Percentiles rank a stretch among this genome's conserved stretches.
Conservation (phyloP, 1,140 invertebrate species). For the Calephelis nemesis region DNA sequence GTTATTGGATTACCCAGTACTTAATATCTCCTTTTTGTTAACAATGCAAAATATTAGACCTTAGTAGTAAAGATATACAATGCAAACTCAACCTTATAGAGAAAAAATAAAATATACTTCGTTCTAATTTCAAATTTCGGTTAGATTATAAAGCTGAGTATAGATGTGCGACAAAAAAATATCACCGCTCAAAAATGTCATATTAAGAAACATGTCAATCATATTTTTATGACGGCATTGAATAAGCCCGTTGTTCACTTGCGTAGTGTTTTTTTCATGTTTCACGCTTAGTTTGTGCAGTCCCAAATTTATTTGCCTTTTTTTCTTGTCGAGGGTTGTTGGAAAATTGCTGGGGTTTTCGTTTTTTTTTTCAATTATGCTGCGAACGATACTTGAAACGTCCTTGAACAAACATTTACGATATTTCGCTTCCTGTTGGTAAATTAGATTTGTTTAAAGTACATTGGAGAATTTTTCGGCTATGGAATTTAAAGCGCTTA, state of each 20-base stretch:
- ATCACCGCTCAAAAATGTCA: conserved; percentile 76
- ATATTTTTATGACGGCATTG: conserved; percentile 74
- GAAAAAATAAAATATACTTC: conserved; percentile 23
- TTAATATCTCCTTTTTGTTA: conserved; percentile 69
- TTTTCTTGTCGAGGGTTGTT: conserved; percentile 49
- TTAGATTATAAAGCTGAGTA: conserved; percentile 35
- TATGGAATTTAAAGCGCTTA: conserved; percentile 2
- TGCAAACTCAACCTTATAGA: conserved; percentile 19
- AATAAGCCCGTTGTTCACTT: conserved; percentile 71
- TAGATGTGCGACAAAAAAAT: conserved; percentile 72
- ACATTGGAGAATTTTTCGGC: conserved; percentile 11
- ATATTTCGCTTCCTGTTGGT: conserved; percentile 47
- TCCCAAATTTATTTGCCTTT: conserved; percentile 39
- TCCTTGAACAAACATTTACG: conserved; percentile 41
- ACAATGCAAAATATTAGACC: conserved; percentile 42
- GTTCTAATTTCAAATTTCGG: background rate
- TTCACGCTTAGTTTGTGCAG: conserved; percentile 66
- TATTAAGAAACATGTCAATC: conserved; percentile 79
- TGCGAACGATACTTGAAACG: conserved; percentile 33
- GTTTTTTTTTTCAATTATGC: conserved; percentile 44
- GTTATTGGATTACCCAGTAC: conserved; percentile 73
- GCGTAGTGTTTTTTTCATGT: conserved; percentile 67
- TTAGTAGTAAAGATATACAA: conserved; percentile 22
- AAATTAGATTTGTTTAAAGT: conserved; percentile 39
- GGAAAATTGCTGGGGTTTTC: conserved; percentile 48